These are phyloP conservation scores for Rhopilema esculentum DNA, from an alignment of 30 jellyfish, hydroid and myxozoan genomes.

Conservation along the genomic window DNA sequence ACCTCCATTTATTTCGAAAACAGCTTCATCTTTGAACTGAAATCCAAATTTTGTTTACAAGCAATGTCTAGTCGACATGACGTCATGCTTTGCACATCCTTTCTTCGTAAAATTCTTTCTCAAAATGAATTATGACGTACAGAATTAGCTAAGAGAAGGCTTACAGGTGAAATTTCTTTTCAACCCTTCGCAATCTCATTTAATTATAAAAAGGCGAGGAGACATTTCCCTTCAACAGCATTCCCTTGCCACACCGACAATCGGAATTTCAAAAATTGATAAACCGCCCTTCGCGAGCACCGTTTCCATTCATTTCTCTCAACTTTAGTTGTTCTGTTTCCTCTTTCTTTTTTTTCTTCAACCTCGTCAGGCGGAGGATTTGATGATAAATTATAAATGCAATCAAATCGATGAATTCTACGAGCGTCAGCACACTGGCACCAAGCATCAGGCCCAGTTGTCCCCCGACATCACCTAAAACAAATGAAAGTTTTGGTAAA, in stretches of 20 bases:
- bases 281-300: slow-evolving; percentile 46
- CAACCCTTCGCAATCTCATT: too few species aligned
- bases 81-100: too few species aligned
- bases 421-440: slow-evolving; percentile 97
- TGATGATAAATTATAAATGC: slow-evolving; percentile 90
- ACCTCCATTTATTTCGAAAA: too few species aligned
- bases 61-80: too few species aligned
- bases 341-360: slow-evolving; percentile 71
- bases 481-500: background rate
- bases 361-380: slow-evolving; percentile 81
- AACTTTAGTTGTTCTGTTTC: slow-evolving; percentile 47
- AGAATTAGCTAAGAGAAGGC: too few species aligned
- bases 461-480: slow-evolving; percentile 97
- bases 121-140: too few species aligned
- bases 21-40: too few species aligned
- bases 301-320: slow-evolving; percentile 60
- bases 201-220: too few species aligned
- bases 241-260: background rate
- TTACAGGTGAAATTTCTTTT: too few species aligned
- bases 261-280: slow-evolving; percentile 7
- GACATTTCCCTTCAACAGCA: too few species aligned
- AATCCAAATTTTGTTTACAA: too few species aligned
- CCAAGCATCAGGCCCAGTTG: slow-evolving; percentile 99
- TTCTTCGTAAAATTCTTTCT: too few species aligned
- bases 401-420: slow-evolving; percentile 88